phyloP scores from a whole-genome alignment of 2,797 vertebrate species.

The Balearica regulorum region DNA sequence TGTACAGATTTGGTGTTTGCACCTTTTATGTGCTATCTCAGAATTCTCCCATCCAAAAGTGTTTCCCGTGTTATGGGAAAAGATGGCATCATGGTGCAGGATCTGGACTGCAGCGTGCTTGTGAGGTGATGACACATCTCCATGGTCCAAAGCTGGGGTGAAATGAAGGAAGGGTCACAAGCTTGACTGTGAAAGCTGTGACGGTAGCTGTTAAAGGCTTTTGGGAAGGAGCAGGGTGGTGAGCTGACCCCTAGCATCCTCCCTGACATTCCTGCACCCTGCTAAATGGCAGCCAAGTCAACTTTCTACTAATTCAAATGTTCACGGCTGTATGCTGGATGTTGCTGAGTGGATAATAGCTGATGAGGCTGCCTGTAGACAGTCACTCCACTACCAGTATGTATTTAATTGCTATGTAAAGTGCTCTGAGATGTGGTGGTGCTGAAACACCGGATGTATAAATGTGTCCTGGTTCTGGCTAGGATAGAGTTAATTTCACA shows the following conservation, averaged over 20 bases:
- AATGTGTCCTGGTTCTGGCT: too few relatives aligned
- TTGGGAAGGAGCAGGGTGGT: background rate
- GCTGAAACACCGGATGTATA: constrained; percentile 23
- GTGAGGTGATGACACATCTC: background rate
- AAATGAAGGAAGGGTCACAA: background rate
- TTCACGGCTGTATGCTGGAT: constrained; percentile 53
- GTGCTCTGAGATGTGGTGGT: constrained; percentile 35
- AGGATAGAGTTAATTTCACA: too few relatives aligned
- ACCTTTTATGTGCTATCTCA: background rate
- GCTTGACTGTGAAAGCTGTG: background rate
- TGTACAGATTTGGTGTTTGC: background rate
- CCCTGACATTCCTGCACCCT: background rate
- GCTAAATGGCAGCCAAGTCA: background rate
- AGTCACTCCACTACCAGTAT: constrained; percentile 53
- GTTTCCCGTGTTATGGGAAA: background rate
- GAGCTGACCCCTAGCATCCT: background rate
- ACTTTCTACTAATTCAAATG: constrained; percentile 51
- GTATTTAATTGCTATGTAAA: constrained; percentile 72
- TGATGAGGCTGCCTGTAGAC: constrained; percentile 60
- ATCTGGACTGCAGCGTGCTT: background rate
- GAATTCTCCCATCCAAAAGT: background rate
- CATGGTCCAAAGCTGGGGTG: background rate
- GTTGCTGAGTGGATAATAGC: constrained; percentile 64
- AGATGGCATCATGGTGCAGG: background rate
- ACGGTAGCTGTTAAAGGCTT: background rate